These are phyloP conservation scores for Harpalus rubripes DNA, from an alignment of 2,888 invertebrate species.

Conservation along the genomic window DNA sequence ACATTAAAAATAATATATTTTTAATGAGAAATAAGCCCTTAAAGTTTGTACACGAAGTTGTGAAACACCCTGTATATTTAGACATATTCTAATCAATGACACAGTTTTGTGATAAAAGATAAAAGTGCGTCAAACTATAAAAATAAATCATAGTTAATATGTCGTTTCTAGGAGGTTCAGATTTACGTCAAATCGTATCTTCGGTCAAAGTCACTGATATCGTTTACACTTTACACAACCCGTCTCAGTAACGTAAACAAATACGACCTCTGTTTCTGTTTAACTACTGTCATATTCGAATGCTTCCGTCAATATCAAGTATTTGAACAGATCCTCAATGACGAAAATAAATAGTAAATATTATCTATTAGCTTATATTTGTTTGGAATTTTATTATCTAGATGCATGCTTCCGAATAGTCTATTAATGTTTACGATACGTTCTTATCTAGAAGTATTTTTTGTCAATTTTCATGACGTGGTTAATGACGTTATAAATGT, in stretches of 20 bases:
- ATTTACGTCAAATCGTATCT: conserved; percentile 22
- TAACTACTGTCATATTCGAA: neutral
- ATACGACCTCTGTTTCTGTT: neutral
- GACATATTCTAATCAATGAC: no score
- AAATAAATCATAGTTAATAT: conserved; percentile 58
- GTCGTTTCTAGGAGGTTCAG: neutral
- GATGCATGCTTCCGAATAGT: neutral
- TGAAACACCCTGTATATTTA: no score
- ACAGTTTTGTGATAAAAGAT: no score
- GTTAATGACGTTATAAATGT: neutral
- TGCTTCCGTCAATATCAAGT: neutral
- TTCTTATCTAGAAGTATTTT: neutral
- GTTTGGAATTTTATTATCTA: conserved; percentile 4
- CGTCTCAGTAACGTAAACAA: conserved; percentile 1
- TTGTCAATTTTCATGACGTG: no score
- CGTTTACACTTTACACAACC: conserved; percentile 19
- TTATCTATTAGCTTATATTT: conserved; percentile 1
- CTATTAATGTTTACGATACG: neutral
- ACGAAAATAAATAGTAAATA: conserved; percentile 7
- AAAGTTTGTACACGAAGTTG: no score
- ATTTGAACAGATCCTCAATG: neutral
- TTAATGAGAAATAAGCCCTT: no score
- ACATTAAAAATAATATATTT: no score
- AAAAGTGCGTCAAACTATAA: no score
- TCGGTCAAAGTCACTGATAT: conserved; percentile 42